Conservation (phyloP, 2,888 invertebrate genomes). For the Ectropis crepuscularia region DNA sequence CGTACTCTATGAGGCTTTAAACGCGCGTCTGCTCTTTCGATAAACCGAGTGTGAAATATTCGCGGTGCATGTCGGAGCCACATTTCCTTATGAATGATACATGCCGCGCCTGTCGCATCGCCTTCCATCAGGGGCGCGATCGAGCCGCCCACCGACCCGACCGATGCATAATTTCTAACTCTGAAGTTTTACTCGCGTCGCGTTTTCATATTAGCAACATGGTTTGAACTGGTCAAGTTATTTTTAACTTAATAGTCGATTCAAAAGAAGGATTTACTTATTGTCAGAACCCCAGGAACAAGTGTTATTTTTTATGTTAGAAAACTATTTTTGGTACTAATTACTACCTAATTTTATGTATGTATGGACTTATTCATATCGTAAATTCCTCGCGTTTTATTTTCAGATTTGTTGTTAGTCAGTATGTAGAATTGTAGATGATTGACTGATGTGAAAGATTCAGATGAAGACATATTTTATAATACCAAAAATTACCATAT, state of each 20-base stretch:
- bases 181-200: slow-evolving; percentile 45
- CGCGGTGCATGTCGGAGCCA: slow-evolving; percentile 68
- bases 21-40: slow-evolving; percentile 77
- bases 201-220: slow-evolving; percentile 39
- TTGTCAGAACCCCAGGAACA: too few species aligned
- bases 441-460: too few species aligned
- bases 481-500: too few species aligned
- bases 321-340: too few species aligned
- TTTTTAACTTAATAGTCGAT: slow-evolving; percentile 37
- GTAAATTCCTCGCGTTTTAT: too few species aligned
- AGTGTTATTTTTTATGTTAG: too few species aligned
- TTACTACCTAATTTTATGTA: too few species aligned
- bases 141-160: slow-evolving; percentile 52
- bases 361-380: too few species aligned
- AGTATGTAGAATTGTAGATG: too few species aligned
- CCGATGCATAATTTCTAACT: slow-evolving; percentile 63
- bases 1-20: slow-evolving; percentile 82
- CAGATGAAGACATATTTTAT: too few species aligned
- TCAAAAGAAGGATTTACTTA: too few species aligned
- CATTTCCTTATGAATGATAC: slow-evolving; percentile 82
- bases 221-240: slow-evolving; percentile 43
- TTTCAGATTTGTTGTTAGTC: too few species aligned
- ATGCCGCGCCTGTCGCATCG: slow-evolving; percentile 62
- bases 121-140: slow-evolving; percentile 49
- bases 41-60: slow-evolving; percentile 82